Percentiles rank a stretch among this genome's conserved stretches.
These are phyloP conservation scores for Hippocampus abdominalis DNA, from an alignment of 2,113 vertebrate genomes.

Conservation along the genomic window DNA sequence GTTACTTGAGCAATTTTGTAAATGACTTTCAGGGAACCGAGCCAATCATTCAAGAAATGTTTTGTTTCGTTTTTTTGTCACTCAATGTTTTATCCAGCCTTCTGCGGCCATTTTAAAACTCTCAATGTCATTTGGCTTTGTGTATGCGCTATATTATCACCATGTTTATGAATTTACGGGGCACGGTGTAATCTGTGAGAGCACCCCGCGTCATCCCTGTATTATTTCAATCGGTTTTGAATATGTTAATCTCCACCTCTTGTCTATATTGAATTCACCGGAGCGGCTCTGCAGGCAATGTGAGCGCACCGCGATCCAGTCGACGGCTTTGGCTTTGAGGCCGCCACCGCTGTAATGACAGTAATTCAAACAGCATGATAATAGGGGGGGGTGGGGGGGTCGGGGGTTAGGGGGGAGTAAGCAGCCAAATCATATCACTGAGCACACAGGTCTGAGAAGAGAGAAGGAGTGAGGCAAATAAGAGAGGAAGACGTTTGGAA, in stretches of 20 bases:
- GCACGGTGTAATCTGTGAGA: slow-evolving; percentile 59
- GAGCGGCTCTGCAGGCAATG: slow-evolving; percentile 59
- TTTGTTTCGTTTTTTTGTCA: too few species aligned
- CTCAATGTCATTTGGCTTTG: slow-evolving; percentile 56
- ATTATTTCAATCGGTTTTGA: slow-evolving; percentile 60
- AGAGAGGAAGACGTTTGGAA: slow-evolving; percentile 53
- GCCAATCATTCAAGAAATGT: too few species aligned
- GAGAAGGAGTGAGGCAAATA: slow-evolving; percentile 42
- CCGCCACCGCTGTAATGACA: slow-evolving; percentile 62
- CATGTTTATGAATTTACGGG: slow-evolving; percentile 54
- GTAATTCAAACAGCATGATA: slow-evolving; percentile 70
- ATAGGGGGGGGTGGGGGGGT: slow-evolving; percentile 28
- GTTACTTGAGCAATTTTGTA: too few species aligned
- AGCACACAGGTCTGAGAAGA: slow-evolving; percentile 60
- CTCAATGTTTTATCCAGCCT: not conserved
- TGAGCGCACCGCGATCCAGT: slow-evolving; percentile 40
- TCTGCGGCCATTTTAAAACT: slow-evolving; percentile 32
- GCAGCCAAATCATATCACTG: slow-evolving; percentile 63
- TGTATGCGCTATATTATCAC: slow-evolving; percentile 43
- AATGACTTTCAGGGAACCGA: too few species aligned
- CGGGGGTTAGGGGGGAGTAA: slow-evolving; percentile 38
- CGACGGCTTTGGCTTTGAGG: slow-evolving; percentile 56
- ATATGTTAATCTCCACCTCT: slow-evolving; percentile 66
- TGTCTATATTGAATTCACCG: slow-evolving; percentile 58
- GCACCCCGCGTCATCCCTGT: slow-evolving; percentile 50